phyloP scores from a whole-genome alignment of 2,113 vertebrate species.

The Neodontobutis hainanensis region DNA sequence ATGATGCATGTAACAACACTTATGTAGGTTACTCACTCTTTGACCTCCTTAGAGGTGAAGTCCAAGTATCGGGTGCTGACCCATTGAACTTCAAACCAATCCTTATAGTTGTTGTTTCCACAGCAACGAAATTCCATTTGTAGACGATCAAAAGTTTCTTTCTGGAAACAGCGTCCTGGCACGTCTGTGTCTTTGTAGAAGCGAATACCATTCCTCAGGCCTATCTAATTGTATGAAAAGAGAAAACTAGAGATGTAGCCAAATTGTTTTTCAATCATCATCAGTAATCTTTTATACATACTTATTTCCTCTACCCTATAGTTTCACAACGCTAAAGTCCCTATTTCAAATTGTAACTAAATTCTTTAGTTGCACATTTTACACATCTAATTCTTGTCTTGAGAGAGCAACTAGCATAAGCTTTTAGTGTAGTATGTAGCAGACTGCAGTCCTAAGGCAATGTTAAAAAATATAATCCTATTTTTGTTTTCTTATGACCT shows the following conservation, averaged over 20 bases:
- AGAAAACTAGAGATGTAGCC: neutral
- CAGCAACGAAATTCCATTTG: conserved; percentile 86
- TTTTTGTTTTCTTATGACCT: too few relatives aligned
- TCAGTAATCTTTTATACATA: too few relatives aligned
- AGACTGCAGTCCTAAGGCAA: too few relatives aligned
- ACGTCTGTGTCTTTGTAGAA: conserved; percentile 87
- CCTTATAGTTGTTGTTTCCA: conserved; percentile 83
- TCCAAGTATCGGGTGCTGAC: conserved; percentile 85
- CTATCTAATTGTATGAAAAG: conserved; percentile 67
- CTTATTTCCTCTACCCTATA: too few relatives aligned
- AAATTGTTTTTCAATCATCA: too few relatives aligned
- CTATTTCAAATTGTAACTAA: too few relatives aligned
- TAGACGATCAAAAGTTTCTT: conserved; percentile 84
- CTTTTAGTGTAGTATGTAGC: too few relatives aligned
- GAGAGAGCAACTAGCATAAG: too few relatives aligned
- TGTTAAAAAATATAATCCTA: too few relatives aligned
- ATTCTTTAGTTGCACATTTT: too few relatives aligned
- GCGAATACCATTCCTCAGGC: conserved; percentile 82
- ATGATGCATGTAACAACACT: neutral
- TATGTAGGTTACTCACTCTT: conserved; percentile 79
- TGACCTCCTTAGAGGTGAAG: conserved; percentile 83
- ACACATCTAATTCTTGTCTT: too few relatives aligned
- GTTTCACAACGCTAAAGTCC: too few relatives aligned
- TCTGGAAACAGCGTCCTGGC: conserved; percentile 85
- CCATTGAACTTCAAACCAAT: conserved; percentile 89